phyloP scores from a whole-genome alignment of 2,113 vertebrate genomes.

The Hyperopisus bebe region DNA sequence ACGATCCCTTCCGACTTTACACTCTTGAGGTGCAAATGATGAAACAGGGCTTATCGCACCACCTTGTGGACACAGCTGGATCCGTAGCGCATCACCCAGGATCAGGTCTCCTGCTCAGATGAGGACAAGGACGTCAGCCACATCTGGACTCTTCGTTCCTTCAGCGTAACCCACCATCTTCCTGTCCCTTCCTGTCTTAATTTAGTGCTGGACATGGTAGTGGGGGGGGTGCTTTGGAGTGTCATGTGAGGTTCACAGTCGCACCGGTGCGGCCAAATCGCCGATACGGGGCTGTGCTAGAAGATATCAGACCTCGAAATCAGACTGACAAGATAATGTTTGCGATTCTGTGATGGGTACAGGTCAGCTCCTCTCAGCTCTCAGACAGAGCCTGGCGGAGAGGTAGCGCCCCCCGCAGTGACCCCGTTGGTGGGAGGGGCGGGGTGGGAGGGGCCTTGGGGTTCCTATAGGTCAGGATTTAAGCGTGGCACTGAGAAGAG shows the following conservation, averaged over 20 bases:
- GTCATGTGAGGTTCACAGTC: neutral
- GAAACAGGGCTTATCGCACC: neutral
- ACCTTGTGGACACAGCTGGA: neutral
- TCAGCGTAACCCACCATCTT: constrained; percentile 4
- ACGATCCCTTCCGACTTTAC: neutral
- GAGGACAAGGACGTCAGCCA: neutral
- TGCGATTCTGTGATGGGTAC: neutral
- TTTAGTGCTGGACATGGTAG: neutral
- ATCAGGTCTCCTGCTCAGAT: neutral
- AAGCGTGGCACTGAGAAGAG: neutral
- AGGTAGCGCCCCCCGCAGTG: neutral
- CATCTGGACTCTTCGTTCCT: constrained; percentile 12
- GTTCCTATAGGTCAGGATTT: neutral
- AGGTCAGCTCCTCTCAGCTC: neutral
- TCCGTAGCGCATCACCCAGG: neutral
- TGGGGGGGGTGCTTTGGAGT: neutral
- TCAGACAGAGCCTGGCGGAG: neutral
- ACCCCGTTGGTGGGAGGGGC: constrained; percentile 16
- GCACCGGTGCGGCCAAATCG: neutral
- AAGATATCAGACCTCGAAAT: neutral
- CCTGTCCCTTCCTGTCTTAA: neutral
- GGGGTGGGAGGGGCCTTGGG: constrained; percentile 12
- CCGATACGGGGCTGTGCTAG: neutral
- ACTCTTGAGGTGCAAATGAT: neutral
- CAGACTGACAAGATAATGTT: too few relatives aligned